Evolutionary conservation across 2,888 invertebrate genomes (phyloP).

Genomic region (Erebia epiphron): DNA sequence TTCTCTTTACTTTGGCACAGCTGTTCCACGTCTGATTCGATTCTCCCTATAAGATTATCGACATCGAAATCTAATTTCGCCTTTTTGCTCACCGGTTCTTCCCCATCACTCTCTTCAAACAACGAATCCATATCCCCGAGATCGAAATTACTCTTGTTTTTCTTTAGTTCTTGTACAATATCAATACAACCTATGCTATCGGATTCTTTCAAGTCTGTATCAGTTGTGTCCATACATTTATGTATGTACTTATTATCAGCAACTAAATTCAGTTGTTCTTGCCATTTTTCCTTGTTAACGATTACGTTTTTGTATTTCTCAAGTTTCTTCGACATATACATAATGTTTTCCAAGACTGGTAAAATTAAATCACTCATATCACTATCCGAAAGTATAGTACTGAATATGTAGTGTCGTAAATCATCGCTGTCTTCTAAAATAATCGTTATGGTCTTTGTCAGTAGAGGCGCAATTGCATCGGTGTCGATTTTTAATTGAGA

Average conservation of each 20-base stretch:
- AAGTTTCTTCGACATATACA: conserved; percentile 32
- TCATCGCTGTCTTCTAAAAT: conserved; percentile 17
- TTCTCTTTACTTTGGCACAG: conserved; percentile 56
- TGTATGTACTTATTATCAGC: conserved; percentile 24
- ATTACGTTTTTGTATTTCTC: conserved; percentile 40
- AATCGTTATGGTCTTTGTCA: conserved; percentile 47
- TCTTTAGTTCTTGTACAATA: conserved; percentile 31
- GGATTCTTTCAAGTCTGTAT: neutral
- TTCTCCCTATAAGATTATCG: conserved; percentile 52
- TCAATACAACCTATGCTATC: conserved; percentile 37
- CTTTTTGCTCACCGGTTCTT: conserved; percentile 63
- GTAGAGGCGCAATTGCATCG: conserved; percentile 28
- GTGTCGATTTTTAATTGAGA: conserved; percentile 47
- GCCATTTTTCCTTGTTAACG: conserved; percentile 33
- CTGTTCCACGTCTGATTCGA: conserved; percentile 56
- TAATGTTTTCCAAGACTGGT: conserved; percentile 22
- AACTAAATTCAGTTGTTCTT: conserved; percentile 20
- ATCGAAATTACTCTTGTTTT: conserved; percentile 58
- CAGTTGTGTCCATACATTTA: conserved; percentile 15
- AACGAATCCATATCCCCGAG: conserved; percentile 61
- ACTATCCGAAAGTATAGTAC: conserved; percentile 37
- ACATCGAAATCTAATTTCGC: conserved; percentile 53
- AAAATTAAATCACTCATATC: conserved; percentile 41
- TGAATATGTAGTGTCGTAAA: conserved; percentile 45
- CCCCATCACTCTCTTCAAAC: conserved; percentile 54